phyloP scores from a whole-genome alignment of 2,797 vertebrate species.

The Sus cebifrons region DNA sequence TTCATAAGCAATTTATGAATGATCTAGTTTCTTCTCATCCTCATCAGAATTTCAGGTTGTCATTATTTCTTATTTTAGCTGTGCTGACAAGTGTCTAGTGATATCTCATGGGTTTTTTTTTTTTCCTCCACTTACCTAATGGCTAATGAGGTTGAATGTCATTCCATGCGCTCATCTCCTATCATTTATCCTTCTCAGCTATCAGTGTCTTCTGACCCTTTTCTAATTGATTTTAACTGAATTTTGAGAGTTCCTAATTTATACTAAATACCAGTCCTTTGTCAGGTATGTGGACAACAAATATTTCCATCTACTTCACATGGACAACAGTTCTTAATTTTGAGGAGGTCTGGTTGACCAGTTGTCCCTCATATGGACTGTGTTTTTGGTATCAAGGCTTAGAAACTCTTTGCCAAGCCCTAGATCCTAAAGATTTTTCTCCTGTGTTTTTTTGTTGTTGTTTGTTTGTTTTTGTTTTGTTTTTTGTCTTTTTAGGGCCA shows the following conservation, averaged over 20 bases:
- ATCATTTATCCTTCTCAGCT: neutral
- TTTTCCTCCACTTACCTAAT: neutral
- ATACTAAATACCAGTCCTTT: neutral
- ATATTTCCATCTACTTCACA: neutral
- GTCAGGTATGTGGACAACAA: neutral
- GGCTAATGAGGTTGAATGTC: neutral
- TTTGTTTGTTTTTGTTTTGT: no score
- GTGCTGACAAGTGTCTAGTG: neutral
- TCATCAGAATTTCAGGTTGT: neutral
- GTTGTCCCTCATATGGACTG: neutral
- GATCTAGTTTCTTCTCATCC: neutral
- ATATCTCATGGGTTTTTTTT: neutral
- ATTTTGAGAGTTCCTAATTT: neutral
- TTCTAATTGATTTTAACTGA: neutral
- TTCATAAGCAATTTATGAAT: neutral
- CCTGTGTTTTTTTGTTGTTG: no score
- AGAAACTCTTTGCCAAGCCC: neutral
- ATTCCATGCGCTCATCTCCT: neutral
- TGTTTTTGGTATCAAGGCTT: neutral
- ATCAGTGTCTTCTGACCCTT: neutral
- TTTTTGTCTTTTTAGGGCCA: no score
- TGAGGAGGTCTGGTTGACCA: neutral
- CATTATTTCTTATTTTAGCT: neutral
- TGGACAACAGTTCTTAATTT: constrained; percentile 2
- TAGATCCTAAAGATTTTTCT: neutral